These are phyloP conservation scores for Spicauda simplicius DNA, from an alignment of 2,888 invertebrate species.

Conservation along the genomic window DNA sequence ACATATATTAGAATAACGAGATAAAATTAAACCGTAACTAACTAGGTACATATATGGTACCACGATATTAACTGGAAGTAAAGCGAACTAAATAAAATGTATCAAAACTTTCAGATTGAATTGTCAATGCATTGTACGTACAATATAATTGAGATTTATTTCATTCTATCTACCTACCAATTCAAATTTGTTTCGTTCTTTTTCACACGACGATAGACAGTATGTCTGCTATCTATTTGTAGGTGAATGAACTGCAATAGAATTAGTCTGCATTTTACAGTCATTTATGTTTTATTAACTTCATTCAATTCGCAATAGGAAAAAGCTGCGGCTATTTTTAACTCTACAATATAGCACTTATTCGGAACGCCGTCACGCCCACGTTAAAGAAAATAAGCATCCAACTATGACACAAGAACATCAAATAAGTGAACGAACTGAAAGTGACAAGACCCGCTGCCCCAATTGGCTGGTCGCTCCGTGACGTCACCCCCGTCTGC, in stretches of 20 bases:
- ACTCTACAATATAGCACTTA: background rate
- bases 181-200: slow-evolving; percentile 41
- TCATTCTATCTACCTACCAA: slow-evolving; percentile 37
- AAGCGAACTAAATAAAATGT: background rate
- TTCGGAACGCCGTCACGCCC: slow-evolving; percentile 3
- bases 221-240: slow-evolving; percentile 16
- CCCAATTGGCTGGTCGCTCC: slow-evolving; percentile 68
- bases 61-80: background rate
- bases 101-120: slow-evolving; percentile 11
- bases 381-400: slow-evolving; percentile 9
- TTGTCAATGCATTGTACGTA: slow-evolving; percentile 12
- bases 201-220: slow-evolving; percentile 33
- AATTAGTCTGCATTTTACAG: slow-evolving; percentile 7
- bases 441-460: slow-evolving; percentile 56
- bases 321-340: slow-evolving; percentile 3
- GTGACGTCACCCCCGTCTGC: slow-evolving; percentile 73
- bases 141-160: slow-evolving; percentile 31
- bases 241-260: slow-evolving; percentile 25
- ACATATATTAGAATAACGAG: no score
- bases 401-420: slow-evolving; percentile 39
- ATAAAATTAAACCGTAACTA: no score
- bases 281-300: slow-evolving; percentile 8
- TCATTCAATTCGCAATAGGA: background rate
- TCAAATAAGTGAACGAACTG: slow-evolving; percentile 51
- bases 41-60: no score